phyloP scores from a whole-genome alignment of 2,888 invertebrate species.

The Thecophora atra region DNA sequence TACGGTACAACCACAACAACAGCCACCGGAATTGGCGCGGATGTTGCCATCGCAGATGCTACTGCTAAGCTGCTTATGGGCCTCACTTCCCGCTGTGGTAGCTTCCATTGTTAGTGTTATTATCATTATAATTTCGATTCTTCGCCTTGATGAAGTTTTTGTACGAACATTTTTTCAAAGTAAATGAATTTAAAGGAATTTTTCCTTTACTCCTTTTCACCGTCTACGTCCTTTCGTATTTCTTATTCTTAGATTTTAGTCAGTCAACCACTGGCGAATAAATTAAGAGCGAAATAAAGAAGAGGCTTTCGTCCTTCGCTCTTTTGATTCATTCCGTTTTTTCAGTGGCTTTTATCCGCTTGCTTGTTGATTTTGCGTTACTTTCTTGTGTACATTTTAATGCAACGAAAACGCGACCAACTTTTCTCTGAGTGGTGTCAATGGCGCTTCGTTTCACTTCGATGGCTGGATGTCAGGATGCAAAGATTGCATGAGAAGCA shows the following conservation, averaged over 20 bases:
- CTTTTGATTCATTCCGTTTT: no score
- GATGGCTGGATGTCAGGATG: neutral
- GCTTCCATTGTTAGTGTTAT: neutral
- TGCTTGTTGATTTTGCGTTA: no score
- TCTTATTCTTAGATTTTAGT: neutral
- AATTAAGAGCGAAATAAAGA: no score
- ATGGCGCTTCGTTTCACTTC: neutral
- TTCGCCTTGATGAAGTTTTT: no score
- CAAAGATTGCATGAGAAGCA: neutral
- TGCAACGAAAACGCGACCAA: no score
- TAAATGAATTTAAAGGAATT: no score
- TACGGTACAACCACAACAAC: neutral
- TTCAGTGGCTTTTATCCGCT: no score
- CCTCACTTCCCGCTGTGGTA: conserved; percentile 21
- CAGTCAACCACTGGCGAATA: neutral
- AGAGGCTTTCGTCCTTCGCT: no score
- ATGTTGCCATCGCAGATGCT: conserved; percentile 1
- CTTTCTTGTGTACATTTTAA: no score
- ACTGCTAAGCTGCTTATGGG: conserved; percentile 16
- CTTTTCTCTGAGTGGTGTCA: neutral
- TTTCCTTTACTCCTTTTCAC: neutral
- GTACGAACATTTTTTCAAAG: no score
- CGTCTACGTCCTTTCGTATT: neutral
- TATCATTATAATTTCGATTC: no score
- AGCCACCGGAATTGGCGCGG: conserved; percentile 16